Evolutionary conservation across 2,888 invertebrate species (phyloP), one percentile per base, ranked within the genome.

Genomic region (Dolichopus griseipennis): DNA sequence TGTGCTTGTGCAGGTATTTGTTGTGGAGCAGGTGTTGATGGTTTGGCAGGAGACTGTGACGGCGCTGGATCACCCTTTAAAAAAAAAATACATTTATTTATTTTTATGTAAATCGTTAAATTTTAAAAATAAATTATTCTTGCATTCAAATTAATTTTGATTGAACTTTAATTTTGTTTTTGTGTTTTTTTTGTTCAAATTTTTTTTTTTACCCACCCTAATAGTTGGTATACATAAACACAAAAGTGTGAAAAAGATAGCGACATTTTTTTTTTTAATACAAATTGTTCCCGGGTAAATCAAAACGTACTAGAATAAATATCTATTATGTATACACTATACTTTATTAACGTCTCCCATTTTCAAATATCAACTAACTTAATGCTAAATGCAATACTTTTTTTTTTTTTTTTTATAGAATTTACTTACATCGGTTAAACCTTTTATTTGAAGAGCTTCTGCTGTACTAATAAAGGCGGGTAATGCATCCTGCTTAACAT

Each of bases 391-490:
- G n/a, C n/a, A n/a, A n/a, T 18, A 20, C 9, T 5, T 62, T 21
- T 21, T 67, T 2, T 37, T 8, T n/a, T n/a, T n/a, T 9, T 20
- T n/a, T n/a, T n/a, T n/a, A n/a, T n/a, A n/a, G n/a, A n/a, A 2
- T 18, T 76, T 85, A 86, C 84, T 86, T 84, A 81, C 87, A 83
- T 82, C 84, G 69, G 88, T 88, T 79, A 88, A 81, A 82, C 88
- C 88, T 83, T 88, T 88, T 72, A 88, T 87, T 84, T 88, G 88
- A 78, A 88, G 83, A 76, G 87, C 87, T 83, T 88, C 88, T 79
- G 88, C 88, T 77, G 88, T 88, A 83, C 87, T 88, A 78, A 88
- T 87, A 83, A 88, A 88, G 75, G 87, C 86, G 75, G 88, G 87
- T 81, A 88, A 84, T 72, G 88, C 88, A 81, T 88, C 88, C 82